Evolutionary conservation across 2,888 invertebrate species (phyloP).

Genomic region (Coremacera marginata): DNA sequence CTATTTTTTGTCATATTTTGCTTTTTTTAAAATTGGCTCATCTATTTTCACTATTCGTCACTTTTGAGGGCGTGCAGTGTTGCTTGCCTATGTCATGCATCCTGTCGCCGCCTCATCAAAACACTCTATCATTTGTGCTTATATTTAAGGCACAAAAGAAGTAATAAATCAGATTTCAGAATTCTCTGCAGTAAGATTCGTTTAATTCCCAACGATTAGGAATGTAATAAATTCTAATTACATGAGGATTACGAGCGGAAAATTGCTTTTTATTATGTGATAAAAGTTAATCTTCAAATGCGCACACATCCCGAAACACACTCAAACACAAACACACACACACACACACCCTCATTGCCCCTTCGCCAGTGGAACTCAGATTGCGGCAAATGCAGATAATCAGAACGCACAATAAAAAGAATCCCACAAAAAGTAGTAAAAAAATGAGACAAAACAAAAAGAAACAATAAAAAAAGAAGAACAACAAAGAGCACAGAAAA

Average conservation of each 20-base stretch:
- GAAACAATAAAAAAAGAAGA: background rate
- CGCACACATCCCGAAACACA: background rate
- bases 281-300: slow-evolving; percentile 33
- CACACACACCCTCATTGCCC: background rate
- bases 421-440: background rate
- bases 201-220: slow-evolving; percentile 36
- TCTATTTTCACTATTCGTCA: no score
- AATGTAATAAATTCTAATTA: slow-evolving; percentile 45
- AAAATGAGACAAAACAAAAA: background rate
- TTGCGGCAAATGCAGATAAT: slow-evolving; percentile 14
- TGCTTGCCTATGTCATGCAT: no score
- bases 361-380: no score
- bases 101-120: no score
- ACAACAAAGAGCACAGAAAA: background rate
- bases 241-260: slow-evolving; percentile 41
- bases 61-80: no score
- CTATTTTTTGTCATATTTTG: no score
- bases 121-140: background rate
- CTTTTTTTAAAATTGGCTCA: no score
- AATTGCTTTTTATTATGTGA: slow-evolving; percentile 44
- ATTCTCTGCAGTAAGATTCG: slow-evolving; percentile 6
- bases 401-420: background rate
- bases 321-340: background rate
- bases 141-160: background rate
- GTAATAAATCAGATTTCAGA: background rate